Percentiles rank a stretch among this genome's conserved stretches.
Evolutionary conservation across 2,113 vertebrate genomes (phyloP).

Genomic region (Xerus inauris): DNA sequence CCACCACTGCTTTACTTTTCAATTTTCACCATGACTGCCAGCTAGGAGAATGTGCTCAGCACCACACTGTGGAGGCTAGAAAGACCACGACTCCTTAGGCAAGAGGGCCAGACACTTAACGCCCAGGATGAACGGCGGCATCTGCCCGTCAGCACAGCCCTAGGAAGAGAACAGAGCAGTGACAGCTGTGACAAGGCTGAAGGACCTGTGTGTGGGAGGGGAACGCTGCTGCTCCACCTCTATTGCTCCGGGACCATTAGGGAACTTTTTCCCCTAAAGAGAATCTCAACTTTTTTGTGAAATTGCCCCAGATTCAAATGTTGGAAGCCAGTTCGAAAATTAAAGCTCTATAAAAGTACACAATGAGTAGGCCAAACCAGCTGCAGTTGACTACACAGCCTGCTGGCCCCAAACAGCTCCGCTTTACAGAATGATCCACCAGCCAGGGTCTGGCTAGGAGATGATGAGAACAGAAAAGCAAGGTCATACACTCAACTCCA

Average conservation of each 20-base stretch:
- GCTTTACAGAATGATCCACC: not conserved
- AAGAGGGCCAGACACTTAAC: not conserved
- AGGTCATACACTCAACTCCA: accelerated
- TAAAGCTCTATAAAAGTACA: not conserved
- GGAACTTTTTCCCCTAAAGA: not conserved
- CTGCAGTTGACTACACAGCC: not conserved
- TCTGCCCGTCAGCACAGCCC: not conserved
- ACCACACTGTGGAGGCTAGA: not conserved
- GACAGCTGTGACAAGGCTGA: accelerated
- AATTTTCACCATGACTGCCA: not conserved
- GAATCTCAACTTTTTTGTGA: not conserved
- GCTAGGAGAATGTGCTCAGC: not conserved
- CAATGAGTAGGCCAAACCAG: not conserved
- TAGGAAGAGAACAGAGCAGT: accelerated
- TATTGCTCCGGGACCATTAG: not conserved
- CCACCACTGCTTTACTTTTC: not conserved
- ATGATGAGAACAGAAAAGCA: not conserved
- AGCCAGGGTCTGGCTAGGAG: not conserved
- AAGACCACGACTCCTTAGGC: not conserved
- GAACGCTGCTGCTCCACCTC: not conserved
- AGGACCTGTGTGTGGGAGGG: not conserved
- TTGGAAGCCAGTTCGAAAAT: not conserved
- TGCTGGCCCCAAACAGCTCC: not conserved
- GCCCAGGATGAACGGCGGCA: not conserved
- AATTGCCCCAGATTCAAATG: not conserved